Base-by-base conservation (phyloP, 2,113 vertebrate genomes). In the Pterophyllum scalare region DNA sequence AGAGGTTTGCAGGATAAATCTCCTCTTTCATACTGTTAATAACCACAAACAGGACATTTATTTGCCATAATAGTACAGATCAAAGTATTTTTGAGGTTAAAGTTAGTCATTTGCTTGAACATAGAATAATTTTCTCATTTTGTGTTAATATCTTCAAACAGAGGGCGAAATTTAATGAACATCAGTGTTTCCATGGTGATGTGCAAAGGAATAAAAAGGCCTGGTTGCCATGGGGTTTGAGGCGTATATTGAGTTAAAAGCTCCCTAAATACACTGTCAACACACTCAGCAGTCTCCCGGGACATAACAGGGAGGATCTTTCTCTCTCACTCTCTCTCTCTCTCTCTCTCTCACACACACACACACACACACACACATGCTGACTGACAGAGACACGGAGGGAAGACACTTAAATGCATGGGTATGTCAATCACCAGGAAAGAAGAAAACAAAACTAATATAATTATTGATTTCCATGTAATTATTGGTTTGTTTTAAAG, bases 161-260 rank as follows among this genome's bases (percentile, higher is more conserved):
- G 43, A 81, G 83, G 62, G 57, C 64, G 46, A 67, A 84, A 87
- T 82, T 87, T 89, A 85, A 91, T 91, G 82, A 93, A 92, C 80
- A 87, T 84, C 79, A 59, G 64, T 13, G 90, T 94, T 92, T 79
- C 94, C 93, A 93, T 94, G 88, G 92, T 77, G 79, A 93, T 72
- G 64, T 64, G 84, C 79, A 64, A 38, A 83, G 87, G 82, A 90
- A 89, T 88, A 84, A 91, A 70, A 90, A 83, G 84, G 75, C 75
- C 78, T 38, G 46, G 86, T 85, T 91, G 82, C 87, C 76, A 89
- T 86, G 78, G 88, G 89, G 88, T 90, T 90, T 87, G 74, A 92
- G 87, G 79, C 43, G 11, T 86, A 86, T 88, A 91, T 90, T 80
- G 84, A 94, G 87, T 93, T 93, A 92, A 94, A 94, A 92, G 89